A percentile compares a stretch with the other conserved stretches of the same genome.
phyloP scores from a whole-genome alignment of 2,888 invertebrate genomes.

The Argyresthia goedartella region DNA sequence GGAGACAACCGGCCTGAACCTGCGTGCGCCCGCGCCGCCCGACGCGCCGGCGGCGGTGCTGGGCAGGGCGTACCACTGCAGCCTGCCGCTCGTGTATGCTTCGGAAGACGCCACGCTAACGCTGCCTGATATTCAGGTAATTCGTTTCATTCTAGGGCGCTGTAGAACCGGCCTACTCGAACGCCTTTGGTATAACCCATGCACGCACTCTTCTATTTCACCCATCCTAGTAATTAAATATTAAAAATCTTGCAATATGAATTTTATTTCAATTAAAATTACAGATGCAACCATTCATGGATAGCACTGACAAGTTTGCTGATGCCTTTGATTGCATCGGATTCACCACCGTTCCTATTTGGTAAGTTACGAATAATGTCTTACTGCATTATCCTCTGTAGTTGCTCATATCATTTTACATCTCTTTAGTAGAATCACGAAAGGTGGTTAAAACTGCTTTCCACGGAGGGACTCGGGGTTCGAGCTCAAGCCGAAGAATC shows the following conservation, averaged over 20 bases:
- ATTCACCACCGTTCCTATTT: conserved; percentile 92
- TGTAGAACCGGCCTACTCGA: no score
- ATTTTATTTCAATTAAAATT: conserved; percentile 9
- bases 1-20: conserved; percentile 43
- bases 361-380: conserved; percentile 48
- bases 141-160: no score
- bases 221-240: no score
- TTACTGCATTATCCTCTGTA: no score
- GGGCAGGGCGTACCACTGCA: conserved; percentile 69
- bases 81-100: conserved; percentile 56
- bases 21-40: conserved; percentile 48
- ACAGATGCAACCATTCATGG: conserved; percentile 69
- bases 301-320: conserved; percentile 71
- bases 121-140: conserved; percentile 65
- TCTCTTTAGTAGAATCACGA: no score
- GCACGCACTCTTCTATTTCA: no score
- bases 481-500: no score
- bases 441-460: no score
- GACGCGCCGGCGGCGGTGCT: conserved; percentile 61
- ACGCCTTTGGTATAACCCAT: no score
- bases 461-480: no score
- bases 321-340: conserved; percentile 91
- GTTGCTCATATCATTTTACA: no score
- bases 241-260: no score
- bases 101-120: conserved; percentile 57